phyloP scores from a whole-genome alignment of 2,797 vertebrate genomes.

The Megalops cyprinoides region DNA sequence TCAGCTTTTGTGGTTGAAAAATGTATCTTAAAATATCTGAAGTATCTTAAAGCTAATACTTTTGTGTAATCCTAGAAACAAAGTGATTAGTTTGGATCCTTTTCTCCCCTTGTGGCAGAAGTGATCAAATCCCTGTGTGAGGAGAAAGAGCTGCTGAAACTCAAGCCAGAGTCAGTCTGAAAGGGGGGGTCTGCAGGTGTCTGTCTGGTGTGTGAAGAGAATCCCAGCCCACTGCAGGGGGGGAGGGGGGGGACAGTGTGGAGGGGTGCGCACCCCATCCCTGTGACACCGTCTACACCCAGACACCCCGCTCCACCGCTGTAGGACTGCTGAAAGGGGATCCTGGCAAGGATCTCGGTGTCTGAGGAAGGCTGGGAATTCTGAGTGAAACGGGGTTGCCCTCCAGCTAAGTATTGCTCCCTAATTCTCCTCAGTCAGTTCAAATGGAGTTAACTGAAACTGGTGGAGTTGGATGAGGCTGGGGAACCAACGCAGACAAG shows the following conservation, averaged over 20 bases:
- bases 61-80: conserved; percentile 50
- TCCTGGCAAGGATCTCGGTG: conserved; percentile 28
- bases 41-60: conserved; percentile 36
- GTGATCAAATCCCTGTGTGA: conserved; percentile 29
- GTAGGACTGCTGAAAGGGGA: conserved; percentile 51
- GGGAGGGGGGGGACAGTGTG: too few species aligned
- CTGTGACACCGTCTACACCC: conserved; percentile 6
- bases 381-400: background rate
- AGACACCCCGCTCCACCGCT: background rate
- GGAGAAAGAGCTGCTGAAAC: conserved; percentile 33
- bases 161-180: background rate
- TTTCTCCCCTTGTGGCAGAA: conserved; percentile 15
- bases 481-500: background rate
- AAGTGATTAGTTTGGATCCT: conserved; percentile 13
- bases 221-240: background rate
- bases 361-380: too few species aligned
- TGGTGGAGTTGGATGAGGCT: background rate
- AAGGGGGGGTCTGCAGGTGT: conserved; percentile 30
- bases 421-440: background rate
- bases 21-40: conserved; percentile 28
- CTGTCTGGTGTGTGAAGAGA: conserved; percentile 3
- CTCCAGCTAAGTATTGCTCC: background rate
- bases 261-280: background rate
- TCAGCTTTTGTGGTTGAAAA: conserved; percentile 12
- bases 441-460: background rate